phyloP scores from a whole-genome alignment of 2,797 vertebrate species.

The Microchirus variegatus region DNA sequence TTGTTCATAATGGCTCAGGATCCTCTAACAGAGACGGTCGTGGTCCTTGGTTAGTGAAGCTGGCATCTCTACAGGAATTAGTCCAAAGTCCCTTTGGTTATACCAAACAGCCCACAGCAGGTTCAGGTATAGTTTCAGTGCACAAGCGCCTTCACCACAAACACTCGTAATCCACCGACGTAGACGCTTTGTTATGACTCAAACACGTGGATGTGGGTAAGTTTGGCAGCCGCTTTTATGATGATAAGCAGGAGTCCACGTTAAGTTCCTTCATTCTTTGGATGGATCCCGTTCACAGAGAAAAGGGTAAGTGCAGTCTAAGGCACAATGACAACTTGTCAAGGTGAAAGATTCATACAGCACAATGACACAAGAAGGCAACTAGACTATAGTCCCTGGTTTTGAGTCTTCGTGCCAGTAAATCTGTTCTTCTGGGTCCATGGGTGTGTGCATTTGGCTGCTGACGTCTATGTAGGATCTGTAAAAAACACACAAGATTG shows the following conservation, averaged over 20 bases:
- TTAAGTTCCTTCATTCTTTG: constrained; percentile 72
- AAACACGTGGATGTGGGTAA: constrained; percentile 13
- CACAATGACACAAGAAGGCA: constrained; percentile 23
- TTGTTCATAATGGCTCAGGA: constrained; percentile 50
- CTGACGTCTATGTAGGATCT: constrained; percentile 85
- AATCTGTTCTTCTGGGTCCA: constrained; percentile 85
- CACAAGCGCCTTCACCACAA: constrained; percentile 60
- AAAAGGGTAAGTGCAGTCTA: constrained; percentile 75
- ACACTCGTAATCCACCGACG: constrained; percentile 37
- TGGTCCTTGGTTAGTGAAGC: constrained; percentile 24
- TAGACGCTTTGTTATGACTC: constrained; percentile 24
- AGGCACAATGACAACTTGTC: constrained; percentile 84
- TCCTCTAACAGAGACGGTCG: constrained; percentile 20
- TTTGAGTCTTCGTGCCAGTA: constrained; percentile 95
- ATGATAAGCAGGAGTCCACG: constrained; percentile 33
- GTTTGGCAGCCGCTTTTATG: constrained; percentile 40
- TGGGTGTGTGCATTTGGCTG: constrained; percentile 73
- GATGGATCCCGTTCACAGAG: constrained; percentile 52
- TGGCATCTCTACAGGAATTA: constrained; percentile 10
- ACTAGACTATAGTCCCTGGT: constrained; percentile 95
- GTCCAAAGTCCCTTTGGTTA: constrained; percentile 42
- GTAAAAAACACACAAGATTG: constrained; percentile 59
- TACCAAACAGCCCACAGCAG: constrained; percentile 55
- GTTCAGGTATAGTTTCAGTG: constrained; percentile 53
- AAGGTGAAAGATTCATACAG: constrained; percentile 26